A percentile compares a stretch with the other conserved stretches of the same genome.
Evolutionary conservation across 2,113 vertebrate species (phyloP).

Genomic region (Hippocampus mohnikei): DNA sequence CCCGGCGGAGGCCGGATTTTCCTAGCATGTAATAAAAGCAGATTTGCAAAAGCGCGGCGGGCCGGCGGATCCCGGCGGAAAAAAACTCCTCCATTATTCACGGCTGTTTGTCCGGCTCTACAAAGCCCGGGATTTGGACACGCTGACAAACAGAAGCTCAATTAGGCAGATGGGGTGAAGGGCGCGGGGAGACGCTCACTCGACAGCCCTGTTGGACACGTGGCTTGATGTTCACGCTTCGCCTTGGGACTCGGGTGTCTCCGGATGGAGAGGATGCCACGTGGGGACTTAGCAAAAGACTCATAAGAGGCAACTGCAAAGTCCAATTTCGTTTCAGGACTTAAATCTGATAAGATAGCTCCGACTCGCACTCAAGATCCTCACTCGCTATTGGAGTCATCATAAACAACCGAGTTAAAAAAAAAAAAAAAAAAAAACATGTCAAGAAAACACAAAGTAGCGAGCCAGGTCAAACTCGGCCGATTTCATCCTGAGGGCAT

Average conservation of each 20-base stretch:
- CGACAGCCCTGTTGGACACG: neutral
- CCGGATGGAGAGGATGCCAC: too few relatives aligned
- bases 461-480: neutral
- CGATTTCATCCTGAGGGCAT: too few relatives aligned
- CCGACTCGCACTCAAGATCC: too few relatives aligned
- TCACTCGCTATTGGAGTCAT: too few relatives aligned
- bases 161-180: neutral
- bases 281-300: neutral
- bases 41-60: constrained; percentile 35
- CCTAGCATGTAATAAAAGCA: constrained; percentile 21
- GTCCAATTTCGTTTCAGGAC: neutral
- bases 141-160: neutral
- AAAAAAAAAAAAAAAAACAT: too few relatives aligned
- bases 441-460: neutral
- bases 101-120: constrained; percentile 13
- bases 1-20: neutral
- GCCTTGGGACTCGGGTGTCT: neutral
- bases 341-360: too few relatives aligned
- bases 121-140: neutral
- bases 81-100: constrained; percentile 49
- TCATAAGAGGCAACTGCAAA: neutral
- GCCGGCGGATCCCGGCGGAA: neutral
- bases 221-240: neutral
- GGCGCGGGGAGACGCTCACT: too few relatives aligned
- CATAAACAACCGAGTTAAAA: too few relatives aligned